Evolutionary conservation across 1,140 invertebrate genomes (phyloP).

Genomic region (Drusus annulatus): DNA sequence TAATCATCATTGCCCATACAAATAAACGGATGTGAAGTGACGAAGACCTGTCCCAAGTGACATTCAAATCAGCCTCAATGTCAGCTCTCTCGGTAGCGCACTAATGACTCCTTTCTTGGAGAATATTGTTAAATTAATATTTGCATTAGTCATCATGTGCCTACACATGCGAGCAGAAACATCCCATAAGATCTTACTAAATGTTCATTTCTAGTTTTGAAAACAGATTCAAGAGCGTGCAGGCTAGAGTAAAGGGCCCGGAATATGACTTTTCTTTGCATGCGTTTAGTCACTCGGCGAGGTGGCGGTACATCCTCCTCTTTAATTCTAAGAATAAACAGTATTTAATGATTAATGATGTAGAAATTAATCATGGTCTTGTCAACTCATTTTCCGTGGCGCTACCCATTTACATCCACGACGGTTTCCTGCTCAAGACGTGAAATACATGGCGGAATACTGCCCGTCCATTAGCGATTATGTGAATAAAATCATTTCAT

Average conservation of each 20-base stretch:
- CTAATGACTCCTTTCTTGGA: not conserved
- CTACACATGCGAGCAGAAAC: too few relatives aligned
- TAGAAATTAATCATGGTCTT: slow-evolving; percentile 50
- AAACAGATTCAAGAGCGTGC: too few relatives aligned
- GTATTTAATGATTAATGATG: slow-evolving; percentile 54
- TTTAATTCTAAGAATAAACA: slow-evolving; percentile 31
- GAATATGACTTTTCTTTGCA: too few relatives aligned
- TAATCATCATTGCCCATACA: slow-evolving; percentile 8
- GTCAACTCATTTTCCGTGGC: slow-evolving; percentile 55
- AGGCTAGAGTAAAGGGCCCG: too few relatives aligned
- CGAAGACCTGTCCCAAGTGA: slow-evolving; percentile 1
- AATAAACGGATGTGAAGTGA: slow-evolving; percentile 6
- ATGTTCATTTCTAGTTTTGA: too few relatives aligned
- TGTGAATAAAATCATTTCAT: not conserved
- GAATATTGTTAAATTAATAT: not conserved
- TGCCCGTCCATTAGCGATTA: slow-evolving; percentile 6
- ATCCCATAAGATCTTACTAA: too few relatives aligned
- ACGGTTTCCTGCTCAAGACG: slow-evolving; percentile 22
- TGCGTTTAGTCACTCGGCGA: not conserved
- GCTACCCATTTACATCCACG: slow-evolving; percentile 40
- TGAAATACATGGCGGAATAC: slow-evolving; percentile 1
- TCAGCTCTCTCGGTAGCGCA: not conserved
- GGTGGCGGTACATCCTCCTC: not conserved
- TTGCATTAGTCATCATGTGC: not conserved
- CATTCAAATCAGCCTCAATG: slow-evolving; percentile 3